Base-by-base conservation (phyloP, 2,888 invertebrate genomes). In the Campopleginae sp. region DNA sequence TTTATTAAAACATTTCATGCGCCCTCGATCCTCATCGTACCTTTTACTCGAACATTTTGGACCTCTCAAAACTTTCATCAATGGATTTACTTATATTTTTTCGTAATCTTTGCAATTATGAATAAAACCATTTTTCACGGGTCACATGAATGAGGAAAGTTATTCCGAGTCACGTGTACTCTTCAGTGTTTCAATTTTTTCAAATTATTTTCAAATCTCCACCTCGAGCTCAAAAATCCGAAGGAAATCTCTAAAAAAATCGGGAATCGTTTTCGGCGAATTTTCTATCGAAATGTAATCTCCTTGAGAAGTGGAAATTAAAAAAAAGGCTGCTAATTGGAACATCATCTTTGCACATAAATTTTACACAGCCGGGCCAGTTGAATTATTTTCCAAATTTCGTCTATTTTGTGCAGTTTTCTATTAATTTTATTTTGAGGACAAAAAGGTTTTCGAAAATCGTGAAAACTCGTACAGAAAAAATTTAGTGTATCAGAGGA, bases 71-170 rank as follows among this genome's bases (percentile, higher is more conserved):
- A 44, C 23, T 8, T 61, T 44, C 10, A 44, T 17, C 61, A 61
- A 58, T 61, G 12, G 44, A 74, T 51, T 42, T n/a, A 61, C n/a
- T 44, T 74, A 14, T 27, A n/a, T 7, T 42, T n/a, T 58, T 38
- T 23, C 19, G 38, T 42, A 23, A 63, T 19, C n/a, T 12, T n/a
- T 3, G 14, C 12, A 17, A 38, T 23, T 54, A 23, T 23, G 54
- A 2, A 54, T 54, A 8, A 10, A 54, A 23, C 27, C 12, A 23
- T 46, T 68, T 66, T 66, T 44, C 44, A 33, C 17, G 38, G 0
- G 42, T 38, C 65, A 8, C 7, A 42, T 42, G n/a, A 42, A 19
- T 5, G 6, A 42, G 17, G 7, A 6, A 48, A n/a, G 33, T 10
- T 31, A n/a, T 70, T n/a, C 10, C n/a, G n/a, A 48, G 48, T 70